A percentile compares a stretch with the other conserved stretches of the same genome.
These are phyloP conservation scores for Aspidapion aeneum DNA, from an alignment of 2,888 invertebrate species.

Conservation along the genomic window DNA sequence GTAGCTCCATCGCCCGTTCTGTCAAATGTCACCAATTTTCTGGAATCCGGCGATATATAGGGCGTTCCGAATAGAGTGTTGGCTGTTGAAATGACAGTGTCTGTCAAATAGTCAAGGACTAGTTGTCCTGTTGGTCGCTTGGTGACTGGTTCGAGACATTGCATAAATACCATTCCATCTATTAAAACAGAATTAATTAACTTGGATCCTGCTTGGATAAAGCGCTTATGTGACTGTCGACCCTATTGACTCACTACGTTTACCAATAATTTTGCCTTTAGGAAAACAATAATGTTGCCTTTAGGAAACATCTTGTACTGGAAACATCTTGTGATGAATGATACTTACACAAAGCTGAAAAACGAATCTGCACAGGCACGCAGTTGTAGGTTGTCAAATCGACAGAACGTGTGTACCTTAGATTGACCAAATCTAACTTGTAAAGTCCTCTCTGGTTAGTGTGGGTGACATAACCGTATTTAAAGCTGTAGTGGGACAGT, in stretches of 20 bases:
- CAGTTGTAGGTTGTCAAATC: constrained; percentile 71
- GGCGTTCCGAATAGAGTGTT: constrained; percentile 62
- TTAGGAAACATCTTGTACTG: too few relatives aligned
- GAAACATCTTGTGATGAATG: too few relatives aligned
- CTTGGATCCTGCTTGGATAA: too few relatives aligned
- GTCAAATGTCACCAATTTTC: constrained; percentile 65
- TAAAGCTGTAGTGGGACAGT: constrained; percentile 54
- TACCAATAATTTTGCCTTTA: too few relatives aligned
- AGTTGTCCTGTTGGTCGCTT: constrained; percentile 62
- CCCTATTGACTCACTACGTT: too few relatives aligned
- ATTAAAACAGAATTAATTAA: too few relatives aligned
- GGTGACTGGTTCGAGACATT: constrained; percentile 66
- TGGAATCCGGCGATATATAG: constrained; percentile 66
- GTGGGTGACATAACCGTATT: constrained; percentile 72
- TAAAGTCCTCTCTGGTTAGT: constrained; percentile 68
- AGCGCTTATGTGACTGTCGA: too few relatives aligned
- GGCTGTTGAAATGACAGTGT: constrained; percentile 62
- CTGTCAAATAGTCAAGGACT: constrained; percentile 68
- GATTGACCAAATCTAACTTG: constrained; percentile 67
- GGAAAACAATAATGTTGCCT: too few relatives aligned
- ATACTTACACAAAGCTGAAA: constrained; percentile 68
- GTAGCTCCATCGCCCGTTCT: constrained; percentile 55
- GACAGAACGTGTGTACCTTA: constrained; percentile 67
- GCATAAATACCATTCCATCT: constrained; percentile 70
- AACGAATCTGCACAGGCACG: constrained; percentile 65